These are phyloP conservation scores for Mustelus asterias DNA, from an alignment of 2,113 vertebrate species.

Conservation along the genomic window DNA sequence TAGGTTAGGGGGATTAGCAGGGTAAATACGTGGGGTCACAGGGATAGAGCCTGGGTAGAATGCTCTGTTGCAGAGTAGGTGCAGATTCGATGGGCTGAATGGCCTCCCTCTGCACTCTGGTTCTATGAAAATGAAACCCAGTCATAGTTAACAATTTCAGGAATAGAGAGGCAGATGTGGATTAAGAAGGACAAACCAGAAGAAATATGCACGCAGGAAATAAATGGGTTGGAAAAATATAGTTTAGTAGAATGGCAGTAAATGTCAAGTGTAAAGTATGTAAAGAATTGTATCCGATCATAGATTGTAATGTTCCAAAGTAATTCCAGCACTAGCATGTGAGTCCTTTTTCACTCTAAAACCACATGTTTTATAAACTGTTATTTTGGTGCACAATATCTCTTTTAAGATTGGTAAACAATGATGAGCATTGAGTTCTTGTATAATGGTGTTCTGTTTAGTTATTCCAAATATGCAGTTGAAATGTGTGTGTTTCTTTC, in stretches of 20 bases:
- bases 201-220: not conserved
- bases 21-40: no score
- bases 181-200: not conserved
- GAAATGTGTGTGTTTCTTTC: not conserved
- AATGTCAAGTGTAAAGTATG: not conserved
- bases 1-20: no score
- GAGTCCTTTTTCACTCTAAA: not conserved
- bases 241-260: not conserved
- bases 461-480: not conserved
- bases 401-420: not conserved
- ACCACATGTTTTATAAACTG: not conserved
- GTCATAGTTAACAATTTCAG: not conserved
- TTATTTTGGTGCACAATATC: not conserved
- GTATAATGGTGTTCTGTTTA: not conserved
- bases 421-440: not conserved
- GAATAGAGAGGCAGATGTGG: not conserved
- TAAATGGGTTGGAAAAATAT: not conserved
- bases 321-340: not conserved
- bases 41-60: no score
- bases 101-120: no score
- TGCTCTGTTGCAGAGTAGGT: no score
- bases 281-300: not conserved
- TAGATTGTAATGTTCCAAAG: not conserved
- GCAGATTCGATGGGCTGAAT: no score
- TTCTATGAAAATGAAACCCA: not conserved